Base-by-base conservation (phyloP, 2,888 invertebrate species). In the Sipha maydis region DNA sequence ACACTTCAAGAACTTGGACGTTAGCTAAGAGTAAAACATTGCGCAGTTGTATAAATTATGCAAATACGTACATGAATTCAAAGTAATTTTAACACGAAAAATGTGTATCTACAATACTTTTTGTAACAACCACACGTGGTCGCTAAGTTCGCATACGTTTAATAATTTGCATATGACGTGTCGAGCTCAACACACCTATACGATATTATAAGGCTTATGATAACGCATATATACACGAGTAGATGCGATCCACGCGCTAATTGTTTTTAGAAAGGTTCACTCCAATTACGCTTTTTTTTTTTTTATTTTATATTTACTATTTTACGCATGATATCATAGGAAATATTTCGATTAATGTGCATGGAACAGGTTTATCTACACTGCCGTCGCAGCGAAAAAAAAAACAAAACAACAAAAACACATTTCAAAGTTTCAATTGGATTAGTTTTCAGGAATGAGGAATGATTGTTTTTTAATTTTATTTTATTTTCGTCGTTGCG, bases 231-330 rank as follows among this genome's bases (percentile, higher is more conserved):
- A 14, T 14, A 48, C 2, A 48, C 14, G 48, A 48, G 48, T 48
- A 83, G 75, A 28, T 38, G 56, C 7, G 61, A 61, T 61, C 61
- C 61, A 9, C 34, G 73, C 38, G 21, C 38, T 76, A 84, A 84
- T 76, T 84, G 84, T 84, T 84, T 84, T 84, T 84, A 84, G 76
- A 84, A 84, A 84, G 76, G 84, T 76, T 83, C 25, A 19, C 54
- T 73, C 28, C 25, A 41, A 21, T 31, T 54, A 3, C 28, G 73
- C 38, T 38, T 71, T 31, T 48, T 31, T 48, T 25, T 48, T 9
- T 14, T 31, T 71, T 48, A 5, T 80, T 79, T 82, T 82, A 34
- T 4, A 34, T 3, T n/a, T 34, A 34, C 34, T 34, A 34, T 34
- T 34, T 34, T 34, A 34, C 34, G 2, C 34, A 4, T 34, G 4